Evolutionary conservation across 2,113 vertebrate genomes (phyloP), one percentile per base, ranked within the genome.

Genomic region (Odocoileus virginianus): DNA sequence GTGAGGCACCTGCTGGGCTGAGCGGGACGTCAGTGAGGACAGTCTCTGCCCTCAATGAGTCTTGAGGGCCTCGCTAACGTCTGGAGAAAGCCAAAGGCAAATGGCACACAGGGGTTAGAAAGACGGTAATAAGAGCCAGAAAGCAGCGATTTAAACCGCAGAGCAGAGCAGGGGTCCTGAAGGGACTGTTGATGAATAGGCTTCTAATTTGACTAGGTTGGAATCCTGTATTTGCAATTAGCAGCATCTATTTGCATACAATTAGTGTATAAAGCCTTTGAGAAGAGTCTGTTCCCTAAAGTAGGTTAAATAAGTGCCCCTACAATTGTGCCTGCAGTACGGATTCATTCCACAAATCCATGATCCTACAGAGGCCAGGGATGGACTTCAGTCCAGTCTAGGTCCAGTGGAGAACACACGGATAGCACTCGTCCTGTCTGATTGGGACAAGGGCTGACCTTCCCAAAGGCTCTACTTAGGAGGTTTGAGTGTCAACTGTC

Each of bases 171-270:
- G 52, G 60, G 91, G 81, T 91, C 91, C 93, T 94, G 67, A 91
- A 97, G 86, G 97, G 86, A 67, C 78, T 43, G 21, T 7, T 95
- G 97, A 97, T 89, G 92, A 94, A 95, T 36, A 74, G 78, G 27
- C 94, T 97, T 97, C 96, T 94, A 93, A 96, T 98, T 57, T 91
- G 95, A 97, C 93, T 84, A 91, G 83, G 96, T 95, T 87, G 87
- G 90, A 95, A 82, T 95, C 89, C 74, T 61, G 52, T 92, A 61
- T 97, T 94, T 71, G 87, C 90, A 97, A 95, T 97, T 91, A 98
- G 93, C 55, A 84, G 93, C 95, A 96, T 67, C 94, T n/a, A 96
- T 97, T 91, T 96, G 95, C 94, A 97, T 95, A 79, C n/a, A 97
- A 94, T 97, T 98, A 95, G 87, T 89, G 55, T 64, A 86, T 71